Base-by-base conservation (phyloP, 2,888 invertebrate species). In the Macrophya annulata region DNA sequence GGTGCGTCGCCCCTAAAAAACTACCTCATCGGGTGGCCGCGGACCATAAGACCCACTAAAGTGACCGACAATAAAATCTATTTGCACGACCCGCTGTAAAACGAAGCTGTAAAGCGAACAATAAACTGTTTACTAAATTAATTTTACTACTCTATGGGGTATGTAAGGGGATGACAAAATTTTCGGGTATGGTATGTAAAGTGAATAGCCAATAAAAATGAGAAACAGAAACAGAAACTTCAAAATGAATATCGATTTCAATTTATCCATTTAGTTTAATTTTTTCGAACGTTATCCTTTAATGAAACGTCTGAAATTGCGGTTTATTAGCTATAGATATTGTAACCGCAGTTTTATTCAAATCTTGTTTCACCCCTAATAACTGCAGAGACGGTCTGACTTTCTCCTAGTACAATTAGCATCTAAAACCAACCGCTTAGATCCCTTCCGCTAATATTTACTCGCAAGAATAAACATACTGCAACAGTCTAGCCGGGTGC, bases 61-160 rank as follows among this genome's bases (percentile, higher is more conserved):
- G 45, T 81, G 86, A 86, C 87, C 86, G 83, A 87, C 88, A 88
- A 88, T 91, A 91, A 92, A 91, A 89, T 86, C 87, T 88, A 89
- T 91, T 91, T 89, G 89, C 89, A 90, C 89, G 89, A 90, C 88
- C 89, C 79, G 89, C 87, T 88, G 89, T 92, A 91, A 92, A 92
- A 87, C 87, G 85, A 87, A 87, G n/a, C n/a, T 82, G 74, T 31
- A 31, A n/a, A n/a, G n/a, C 74, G 87, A 90, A 92, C 90, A 92
- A 90, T 92, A 91, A 91, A 91, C 55, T 90, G 90, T 91, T 91
- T 91, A 90, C 88, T 86, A 89, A 90, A 92, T 92, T 92, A 91
- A 92, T 91, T 92, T 91, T 92, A 91, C 87, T 90, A 89, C 90
- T 88, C 86, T 17, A 37, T 25, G 31, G 2, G 15, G 48, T 48